Base-by-base conservation (phyloP, 2,888 invertebrate species). In the Diplolepis rosae region DNA sequence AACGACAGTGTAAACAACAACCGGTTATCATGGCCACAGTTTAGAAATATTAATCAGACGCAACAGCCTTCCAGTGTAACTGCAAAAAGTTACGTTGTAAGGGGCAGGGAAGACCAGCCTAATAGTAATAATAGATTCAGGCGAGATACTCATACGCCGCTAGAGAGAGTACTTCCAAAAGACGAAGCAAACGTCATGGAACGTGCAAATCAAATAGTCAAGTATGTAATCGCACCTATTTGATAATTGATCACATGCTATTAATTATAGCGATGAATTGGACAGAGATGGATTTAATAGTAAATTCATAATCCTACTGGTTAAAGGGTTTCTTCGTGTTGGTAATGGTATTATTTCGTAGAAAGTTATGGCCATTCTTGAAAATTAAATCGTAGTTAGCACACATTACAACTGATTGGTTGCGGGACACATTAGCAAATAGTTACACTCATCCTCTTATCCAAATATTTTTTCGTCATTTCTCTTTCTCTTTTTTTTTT, bases 141-240 rank as follows among this genome's bases (percentile, higher is more conserved):
- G 79, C 85, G 86, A 80, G 87, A 87, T 79, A 84, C 82, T 80
- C 88, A 86, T 76, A 85, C 84, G 79, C 87, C 87, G 79, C 90
- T 92, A 82, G 92, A 92, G 90, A 90, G 92, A 89, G 92, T 91
- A 74, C 89, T 92, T 89, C 91, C 90, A 88, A 92, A 93, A 87
- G 93, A 94, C 89, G 94, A 94, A 90, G 93, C 94, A 83, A 93
- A 94, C 89, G 95, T 94, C 84, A 93, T 95, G 92, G 94, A 95
- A 90, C 93, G 94, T 89, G 95, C 95, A 89, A 94, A 94, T 92
- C 95, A 95, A 90, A 95, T 95, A 89, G 95, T 95, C 89, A 94
- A 95, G 95, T 95, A 95, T 92, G 95, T 92, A 90, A 76, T 66
- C 70, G 74, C 65, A 69, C 39, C 61, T 61, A 42, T 61, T 61